Base-by-base conservation (phyloP, 2,888 invertebrate genomes). In the Perizoma affinitatum region DNA sequence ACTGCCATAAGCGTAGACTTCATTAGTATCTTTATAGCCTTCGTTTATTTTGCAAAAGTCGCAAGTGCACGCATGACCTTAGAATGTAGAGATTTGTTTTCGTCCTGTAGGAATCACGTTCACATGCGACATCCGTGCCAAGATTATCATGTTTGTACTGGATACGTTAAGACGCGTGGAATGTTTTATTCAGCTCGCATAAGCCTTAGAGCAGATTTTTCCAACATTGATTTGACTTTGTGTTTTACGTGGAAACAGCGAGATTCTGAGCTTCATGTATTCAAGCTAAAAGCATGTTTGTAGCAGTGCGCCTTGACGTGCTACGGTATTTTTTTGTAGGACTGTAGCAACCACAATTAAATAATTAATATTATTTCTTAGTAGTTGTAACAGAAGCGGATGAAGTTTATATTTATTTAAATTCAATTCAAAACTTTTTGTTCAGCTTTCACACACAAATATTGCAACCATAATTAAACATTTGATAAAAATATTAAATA, bases 141-240 rank as follows among this genome's bases (percentile, higher is more conserved):
- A 64, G 71, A 75, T 79, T 73, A 79, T 75, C 74, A 68, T 74
- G 69, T 74, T 75, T 73, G 75, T 70, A 62, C 65, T 68, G 67
- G 66, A 74, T 76, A 66, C 69, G 59, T 69, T 68, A 69, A 69
- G 68, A 65, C 51, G 53, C 58, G 55, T 48, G 58, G 51, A 55
- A 65, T 68, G 64, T 63, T 68, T 67, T 69, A 69, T 68, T 68
- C 63, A 67, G 54, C 49, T 49, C 71, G 69, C 73, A 66, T 72
- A 70, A 72, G 77, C 72, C 68, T 63, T 48, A 59, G 63, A 66
- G 65, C 61, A 62, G 63, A 63, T 68, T 71, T 63, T 66, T 67
- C 65, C 63, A 70, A 66, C 67, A 71, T 70, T 66, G 53, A 59
- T 50, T 61, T 54, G 38, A 11, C 47, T 61, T 58, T 54, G 49